Percentiles rank a stretch among this genome's conserved stretches.
phyloP scores from a whole-genome alignment of 2,797 vertebrate genomes.

The Rhabdophis nuchalis region DNA sequence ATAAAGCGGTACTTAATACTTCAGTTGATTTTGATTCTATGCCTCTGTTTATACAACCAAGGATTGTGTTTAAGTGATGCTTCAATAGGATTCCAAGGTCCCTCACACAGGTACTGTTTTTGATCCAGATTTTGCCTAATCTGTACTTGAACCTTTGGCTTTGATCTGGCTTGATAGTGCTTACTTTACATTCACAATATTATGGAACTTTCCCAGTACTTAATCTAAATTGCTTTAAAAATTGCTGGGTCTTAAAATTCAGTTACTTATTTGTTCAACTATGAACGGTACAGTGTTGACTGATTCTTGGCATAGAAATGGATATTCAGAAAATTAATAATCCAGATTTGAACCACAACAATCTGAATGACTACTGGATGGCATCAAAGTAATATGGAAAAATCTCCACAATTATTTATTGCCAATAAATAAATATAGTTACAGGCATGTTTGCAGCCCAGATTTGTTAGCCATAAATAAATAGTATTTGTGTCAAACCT shows the following conservation, averaged over 20 bases:
- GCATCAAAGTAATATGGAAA: neutral
- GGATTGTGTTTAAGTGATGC: neutral
- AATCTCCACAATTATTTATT: neutral
- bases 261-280: neutral
- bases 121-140: neutral
- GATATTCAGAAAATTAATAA: neutral
- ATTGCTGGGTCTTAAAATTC: neutral
- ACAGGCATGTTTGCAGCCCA: neutral
- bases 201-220: neutral
- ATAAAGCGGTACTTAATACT: no score
- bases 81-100: neutral
- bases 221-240: neutral
- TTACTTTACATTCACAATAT: neutral
- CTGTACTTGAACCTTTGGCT: neutral
- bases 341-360: neutral
- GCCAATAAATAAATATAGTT: neutral
- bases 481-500: neutral
- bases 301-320: neutral
- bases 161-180: neutral
- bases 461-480: neutral
- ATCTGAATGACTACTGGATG: neutral
- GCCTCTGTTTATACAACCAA: neutral
- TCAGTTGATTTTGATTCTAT: neutral
- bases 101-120: neutral
- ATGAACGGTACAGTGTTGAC: neutral